A percentile compares a stretch with the other conserved stretches of the same genome.
phyloP scores from a whole-genome alignment of 2,888 invertebrate species.

The Orthosia gothica region DNA sequence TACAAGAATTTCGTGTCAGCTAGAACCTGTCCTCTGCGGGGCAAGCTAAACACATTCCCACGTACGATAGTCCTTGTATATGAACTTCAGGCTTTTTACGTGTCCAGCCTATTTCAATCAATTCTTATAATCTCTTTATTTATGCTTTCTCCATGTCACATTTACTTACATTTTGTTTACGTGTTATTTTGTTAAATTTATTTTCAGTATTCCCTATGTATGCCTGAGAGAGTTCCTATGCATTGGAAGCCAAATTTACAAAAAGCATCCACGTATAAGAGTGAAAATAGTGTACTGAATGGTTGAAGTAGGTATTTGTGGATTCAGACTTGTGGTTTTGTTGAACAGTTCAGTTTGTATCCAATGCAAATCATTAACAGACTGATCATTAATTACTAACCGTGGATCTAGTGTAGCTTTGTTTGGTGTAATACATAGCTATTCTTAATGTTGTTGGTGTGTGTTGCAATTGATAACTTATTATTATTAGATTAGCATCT shows the following conservation, averaged over 20 bases:
- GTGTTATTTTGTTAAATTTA: conserved; percentile 80
- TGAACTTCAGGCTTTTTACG: conserved; percentile 3
- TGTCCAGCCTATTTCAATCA: conserved; percentile 12
- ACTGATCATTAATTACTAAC: conserved; percentile 74
- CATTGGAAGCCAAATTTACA: conserved; percentile 91
- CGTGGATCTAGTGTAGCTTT: conserved; percentile 87
- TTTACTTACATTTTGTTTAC: conserved; percentile 70
- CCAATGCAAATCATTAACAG: conserved; percentile 72
- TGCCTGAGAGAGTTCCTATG: conserved; percentile 91
- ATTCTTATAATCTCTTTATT: conserved; percentile 26
- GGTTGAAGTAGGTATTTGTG: conserved; percentile 90
- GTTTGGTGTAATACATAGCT: conserved; percentile 89
- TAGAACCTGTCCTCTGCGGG: conserved; percentile 31
- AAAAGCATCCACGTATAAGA: conserved; percentile 91
- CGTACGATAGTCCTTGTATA: conserved; percentile 8
- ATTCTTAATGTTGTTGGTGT: conserved; percentile 90
- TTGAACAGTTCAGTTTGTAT: conserved; percentile 75
- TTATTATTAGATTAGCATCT: conserved; percentile 85
- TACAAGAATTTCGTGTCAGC: conserved; percentile 40
- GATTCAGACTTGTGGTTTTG: conserved; percentile 74
- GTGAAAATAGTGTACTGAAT: conserved; percentile 92
- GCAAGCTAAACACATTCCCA: conserved; percentile 30
- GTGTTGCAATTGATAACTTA: conserved; percentile 86
- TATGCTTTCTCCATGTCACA: conserved; percentile 64
- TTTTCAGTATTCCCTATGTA: conserved; percentile 91